Conservation (phyloP, 2,113 vertebrate genomes). For the Castor canadensis region DNA sequence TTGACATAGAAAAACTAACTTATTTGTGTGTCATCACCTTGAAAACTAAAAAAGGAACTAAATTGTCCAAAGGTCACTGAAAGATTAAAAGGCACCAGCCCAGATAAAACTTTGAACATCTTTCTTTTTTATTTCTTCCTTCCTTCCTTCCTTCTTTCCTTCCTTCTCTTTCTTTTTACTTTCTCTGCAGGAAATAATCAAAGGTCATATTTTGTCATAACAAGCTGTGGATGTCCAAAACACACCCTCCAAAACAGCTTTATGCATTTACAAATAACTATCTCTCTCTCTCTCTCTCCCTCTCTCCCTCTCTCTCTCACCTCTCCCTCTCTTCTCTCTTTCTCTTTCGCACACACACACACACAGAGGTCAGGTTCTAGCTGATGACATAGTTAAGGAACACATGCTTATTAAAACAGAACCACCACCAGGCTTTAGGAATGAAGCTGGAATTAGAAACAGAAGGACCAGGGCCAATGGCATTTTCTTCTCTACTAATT, state of each 20-base stretch:
- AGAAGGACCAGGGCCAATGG: not conserved
- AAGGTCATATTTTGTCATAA: not conserved
- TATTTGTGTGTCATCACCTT: not conserved
- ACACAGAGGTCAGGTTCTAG: not conserved
- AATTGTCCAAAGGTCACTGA: not conserved
- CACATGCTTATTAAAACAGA: not conserved
- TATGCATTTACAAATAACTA: not conserved
- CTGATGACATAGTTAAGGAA: not conserved
- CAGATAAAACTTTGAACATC: not conserved
- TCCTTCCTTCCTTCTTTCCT: not conserved
- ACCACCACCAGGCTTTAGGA: not conserved
- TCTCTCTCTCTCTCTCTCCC: not conserved
- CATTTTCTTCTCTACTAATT: not conserved
- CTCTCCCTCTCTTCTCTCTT: not conserved
- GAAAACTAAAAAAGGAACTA: slow-evolving; percentile 24
- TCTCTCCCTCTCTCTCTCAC: not conserved
- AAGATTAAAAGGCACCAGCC: not conserved
- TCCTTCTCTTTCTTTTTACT: not conserved
- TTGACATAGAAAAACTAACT: not conserved
- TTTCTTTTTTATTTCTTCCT: not conserved
- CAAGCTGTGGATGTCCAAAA: not conserved
- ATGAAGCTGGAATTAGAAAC: not conserved
- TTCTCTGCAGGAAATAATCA: not conserved
- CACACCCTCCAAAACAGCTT: not conserved
- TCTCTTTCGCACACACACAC: not conserved